These are phyloP conservation scores for Siniperca scherzeri DNA, from an alignment of 2,797 vertebrate species.

Conservation along the genomic window DNA sequence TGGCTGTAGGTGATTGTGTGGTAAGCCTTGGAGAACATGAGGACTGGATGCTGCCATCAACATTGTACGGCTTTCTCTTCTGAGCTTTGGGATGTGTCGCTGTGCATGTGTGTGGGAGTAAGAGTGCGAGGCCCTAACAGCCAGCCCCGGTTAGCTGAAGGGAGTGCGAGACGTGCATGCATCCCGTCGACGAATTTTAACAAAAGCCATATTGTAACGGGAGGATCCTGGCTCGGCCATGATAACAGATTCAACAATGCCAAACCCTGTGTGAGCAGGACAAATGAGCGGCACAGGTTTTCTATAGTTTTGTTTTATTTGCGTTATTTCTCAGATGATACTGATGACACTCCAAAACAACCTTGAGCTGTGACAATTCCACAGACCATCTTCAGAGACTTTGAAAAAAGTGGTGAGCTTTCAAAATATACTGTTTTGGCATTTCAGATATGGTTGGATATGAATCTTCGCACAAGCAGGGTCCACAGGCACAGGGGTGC, in stretches of 20 bases:
- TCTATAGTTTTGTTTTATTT: conserved; percentile 55
- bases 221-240: conserved; percentile 53
- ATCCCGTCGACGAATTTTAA: conserved; percentile 46
- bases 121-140: conserved; percentile 41
- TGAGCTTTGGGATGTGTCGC: conserved; percentile 48
- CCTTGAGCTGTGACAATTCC: conserved; percentile 63
- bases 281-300: conserved; percentile 52
- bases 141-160: conserved; percentile 38
- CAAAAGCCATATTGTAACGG: conserved; percentile 68
- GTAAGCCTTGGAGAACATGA: conserved; percentile 48
- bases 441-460: conserved; percentile 40
- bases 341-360: conserved; percentile 61
- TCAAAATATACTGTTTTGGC: conserved; percentile 34
- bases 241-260: conserved; percentile 69
- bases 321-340: conserved; percentile 57
- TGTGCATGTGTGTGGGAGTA: conserved; percentile 13
- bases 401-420: conserved; percentile 45
- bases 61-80: conserved; percentile 66
- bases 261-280: conserved; percentile 38
- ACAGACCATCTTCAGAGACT: conserved; percentile 28
- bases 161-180: conserved; percentile 60
- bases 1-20: conserved; percentile 34
- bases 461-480: conserved; percentile 38
- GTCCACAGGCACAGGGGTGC: conserved; percentile 41
- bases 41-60: conserved; percentile 59